Evolutionary conservation across 2,797 vertebrate species (phyloP), one percentile per base, ranked within the genome.

Genomic region (Neosalanx taihuensis): DNA sequence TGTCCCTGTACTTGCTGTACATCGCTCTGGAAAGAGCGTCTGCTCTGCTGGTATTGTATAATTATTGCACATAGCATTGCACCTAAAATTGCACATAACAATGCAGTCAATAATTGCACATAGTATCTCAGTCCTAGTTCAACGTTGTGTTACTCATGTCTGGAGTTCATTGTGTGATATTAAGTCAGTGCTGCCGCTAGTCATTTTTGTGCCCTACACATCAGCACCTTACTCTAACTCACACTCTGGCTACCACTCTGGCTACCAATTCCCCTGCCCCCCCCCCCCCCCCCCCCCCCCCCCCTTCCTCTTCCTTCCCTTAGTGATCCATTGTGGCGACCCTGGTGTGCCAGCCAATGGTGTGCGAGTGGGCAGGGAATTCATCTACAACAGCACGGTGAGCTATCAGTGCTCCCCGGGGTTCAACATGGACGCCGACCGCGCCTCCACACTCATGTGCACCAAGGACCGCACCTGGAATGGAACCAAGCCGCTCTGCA

Each of bases 401-500:
- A 89, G 83, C 23, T 99, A 93, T 88, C 97, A 96, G 84, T 99
- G 98, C 86, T 82, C 85, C 0, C 97, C 98, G 0, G 98, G 98
- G 30, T 96, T 95, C 73, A 95, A 75, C 72, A 98, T 98, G 96
- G 98, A 99, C 49, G 94, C 95, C 0, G 94, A 95, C 76, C 88
- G 95, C 6, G 94, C 95, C 0, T 95, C 95, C 1, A 88, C 91
- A 33, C 93, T 98, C 26, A 85, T 90, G 84, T 99, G 97, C 90
- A 98, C 97, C 1, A 98, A 97, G 49, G 96, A 98, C 81, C 93
- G 96, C 35, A 98, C 95, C 0, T 99, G 98, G 98, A 99, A 99
- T 0, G 92, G 93, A 71, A 97, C 95, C 83, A 98, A 96, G 72
- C 98, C 98, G 0, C 73, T 91, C 80, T 99, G 98, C 87, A 98